A percentile compares a stretch with the other conserved stretches of the same genome.
These are phyloP conservation scores for Palythoa caribaeorum DNA, from an alignment of 92 coral and sea anemone species.

Conservation along the genomic window DNA sequence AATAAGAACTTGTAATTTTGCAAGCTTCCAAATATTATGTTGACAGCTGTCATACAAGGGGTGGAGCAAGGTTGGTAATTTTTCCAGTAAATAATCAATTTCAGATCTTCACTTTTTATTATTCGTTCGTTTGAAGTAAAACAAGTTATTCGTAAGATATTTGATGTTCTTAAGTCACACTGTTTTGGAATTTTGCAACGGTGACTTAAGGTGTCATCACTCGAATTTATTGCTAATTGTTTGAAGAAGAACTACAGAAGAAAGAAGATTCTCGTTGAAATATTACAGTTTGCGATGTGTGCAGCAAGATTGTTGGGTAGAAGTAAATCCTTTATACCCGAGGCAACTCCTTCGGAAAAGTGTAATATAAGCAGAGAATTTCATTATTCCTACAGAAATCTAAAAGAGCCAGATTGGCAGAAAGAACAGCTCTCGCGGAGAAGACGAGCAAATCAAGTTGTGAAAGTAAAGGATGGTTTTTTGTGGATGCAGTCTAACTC, in stretches of 20 bases:
- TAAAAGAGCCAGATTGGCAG: background rate
- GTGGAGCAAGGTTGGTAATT: no score
- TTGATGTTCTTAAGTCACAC: no score
- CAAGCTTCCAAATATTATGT: no score
- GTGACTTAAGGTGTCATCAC: no score
- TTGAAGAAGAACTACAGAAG: background rate
- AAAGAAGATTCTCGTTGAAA: background rate
- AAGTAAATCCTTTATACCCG: background rate
- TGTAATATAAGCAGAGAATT: background rate
- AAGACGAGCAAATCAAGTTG: background rate
- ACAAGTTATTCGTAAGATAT: no score
- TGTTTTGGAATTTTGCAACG: no score
- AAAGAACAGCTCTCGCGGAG: background rate
- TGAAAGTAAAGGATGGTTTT: slow-evolving; percentile 8
- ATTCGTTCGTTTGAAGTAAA: no score
- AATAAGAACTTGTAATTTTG: no score
- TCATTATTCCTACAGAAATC: background rate
- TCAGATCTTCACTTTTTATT: no score
- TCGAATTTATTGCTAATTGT: background rate
- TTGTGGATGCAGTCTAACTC: slow-evolving; percentile 11
- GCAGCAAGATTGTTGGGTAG: slow-evolving; percentile 1
- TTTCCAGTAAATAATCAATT: no score
- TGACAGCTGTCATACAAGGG: no score
- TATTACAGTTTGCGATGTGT: background rate
- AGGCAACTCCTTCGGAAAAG: slow-evolving; percentile 3